Conservation (phyloP, 2,888 invertebrate genomes). For the Seira ritae region DNA sequence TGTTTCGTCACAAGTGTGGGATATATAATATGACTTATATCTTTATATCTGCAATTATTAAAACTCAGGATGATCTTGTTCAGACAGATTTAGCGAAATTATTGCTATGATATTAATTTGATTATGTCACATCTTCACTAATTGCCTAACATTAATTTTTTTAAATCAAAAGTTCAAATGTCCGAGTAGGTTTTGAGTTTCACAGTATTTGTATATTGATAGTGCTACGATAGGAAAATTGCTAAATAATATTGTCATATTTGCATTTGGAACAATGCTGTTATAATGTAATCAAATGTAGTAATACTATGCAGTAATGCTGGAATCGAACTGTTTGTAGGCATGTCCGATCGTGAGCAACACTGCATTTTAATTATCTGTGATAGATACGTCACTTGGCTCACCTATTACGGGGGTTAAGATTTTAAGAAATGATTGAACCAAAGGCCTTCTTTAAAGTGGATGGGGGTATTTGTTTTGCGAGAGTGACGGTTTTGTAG, state of each 20-base stretch:
- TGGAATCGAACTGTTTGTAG: constrained; percentile 15
- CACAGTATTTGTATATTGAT: background rate
- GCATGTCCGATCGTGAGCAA: constrained; percentile 39
- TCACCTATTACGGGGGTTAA: constrained; percentile 56
- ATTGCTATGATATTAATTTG: constrained; percentile 28
- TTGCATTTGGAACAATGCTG: no score
- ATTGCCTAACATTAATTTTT: constrained; percentile 51
- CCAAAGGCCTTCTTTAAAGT: constrained; percentile 60
- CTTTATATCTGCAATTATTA: constrained; percentile 28
- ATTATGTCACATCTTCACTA: constrained; percentile 52
- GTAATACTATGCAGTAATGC: constrained; percentile 13
- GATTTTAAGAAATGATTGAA: constrained; percentile 50
- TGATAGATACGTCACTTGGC: constrained; percentile 65
- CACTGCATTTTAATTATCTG: constrained; percentile 65
- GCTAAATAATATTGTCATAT: no score
- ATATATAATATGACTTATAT: no score
- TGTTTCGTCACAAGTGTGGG: background rate
- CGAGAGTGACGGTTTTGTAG: background rate
- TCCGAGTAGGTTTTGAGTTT: background rate
- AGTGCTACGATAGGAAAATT: no score
- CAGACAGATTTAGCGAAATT: constrained; percentile 6
- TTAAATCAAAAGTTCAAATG: background rate
- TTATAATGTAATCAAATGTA: background rate
- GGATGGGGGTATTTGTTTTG: background rate
- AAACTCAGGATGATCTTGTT: constrained; percentile 47